These are phyloP conservation scores for Nymphicus hollandicus DNA, from an alignment of 2,113 vertebrate species.

Conservation along the genomic window DNA sequence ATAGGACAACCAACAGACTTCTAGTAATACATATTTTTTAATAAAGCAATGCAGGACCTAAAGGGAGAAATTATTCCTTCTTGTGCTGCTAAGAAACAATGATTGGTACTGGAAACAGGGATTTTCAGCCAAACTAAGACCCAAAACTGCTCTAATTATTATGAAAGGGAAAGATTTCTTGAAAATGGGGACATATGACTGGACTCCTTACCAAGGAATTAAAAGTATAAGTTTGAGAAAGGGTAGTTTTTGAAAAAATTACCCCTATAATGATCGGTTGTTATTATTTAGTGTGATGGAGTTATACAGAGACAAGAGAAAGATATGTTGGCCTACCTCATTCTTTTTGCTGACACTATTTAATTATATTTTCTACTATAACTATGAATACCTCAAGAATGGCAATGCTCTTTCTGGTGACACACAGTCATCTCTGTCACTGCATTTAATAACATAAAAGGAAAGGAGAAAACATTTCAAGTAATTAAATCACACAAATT, in stretches of 20 bases:
- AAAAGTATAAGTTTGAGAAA: neutral
- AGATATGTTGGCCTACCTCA: neutral
- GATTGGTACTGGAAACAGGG: neutral
- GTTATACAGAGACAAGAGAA: neutral
- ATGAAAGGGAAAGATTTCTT: neutral
- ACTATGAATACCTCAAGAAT: neutral
- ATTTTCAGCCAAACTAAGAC: neutral
- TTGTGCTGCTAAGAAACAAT: neutral
- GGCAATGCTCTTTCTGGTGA: neutral
- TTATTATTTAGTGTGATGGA: neutral
- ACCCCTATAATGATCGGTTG: neutral
- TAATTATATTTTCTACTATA: neutral
- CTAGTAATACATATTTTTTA: neutral
- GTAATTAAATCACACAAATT: slow-evolving; percentile 2
- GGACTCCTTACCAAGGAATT: neutral
- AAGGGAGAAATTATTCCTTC: neutral
- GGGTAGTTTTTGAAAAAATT: neutral
- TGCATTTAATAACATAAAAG: slow-evolving; percentile 18
- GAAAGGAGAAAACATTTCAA: neutral
- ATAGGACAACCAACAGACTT: neutral
- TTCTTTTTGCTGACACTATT: neutral
- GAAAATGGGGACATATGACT: neutral
- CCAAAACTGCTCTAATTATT: neutral
- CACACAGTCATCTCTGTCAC: neutral
- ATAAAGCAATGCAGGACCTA: neutral